These are phyloP conservation scores for Eulemur macaco DNA, from an alignment of 2,113 vertebrate species.

Conservation along the genomic window DNA sequence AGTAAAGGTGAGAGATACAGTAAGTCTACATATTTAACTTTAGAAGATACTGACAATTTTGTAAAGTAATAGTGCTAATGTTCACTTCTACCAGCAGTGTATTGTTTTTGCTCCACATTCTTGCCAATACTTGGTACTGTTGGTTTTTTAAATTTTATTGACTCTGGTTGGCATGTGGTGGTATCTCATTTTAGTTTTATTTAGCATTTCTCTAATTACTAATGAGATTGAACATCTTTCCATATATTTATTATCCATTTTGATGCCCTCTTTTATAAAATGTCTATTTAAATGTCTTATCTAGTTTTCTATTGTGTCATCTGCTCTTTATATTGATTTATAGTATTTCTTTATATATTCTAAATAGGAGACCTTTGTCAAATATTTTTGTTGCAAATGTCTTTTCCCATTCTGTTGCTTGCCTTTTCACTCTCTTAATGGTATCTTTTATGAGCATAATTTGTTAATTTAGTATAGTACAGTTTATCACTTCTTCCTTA, in stretches of 20 bases:
- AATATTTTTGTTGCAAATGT: not conserved
- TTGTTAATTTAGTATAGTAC: not conserved
- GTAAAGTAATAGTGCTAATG: not conserved
- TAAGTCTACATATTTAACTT: not conserved
- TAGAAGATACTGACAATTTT: not conserved
- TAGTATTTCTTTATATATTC: not conserved
- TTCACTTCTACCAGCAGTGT: not conserved
- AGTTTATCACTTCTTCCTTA: not conserved
- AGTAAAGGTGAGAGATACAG: not conserved
- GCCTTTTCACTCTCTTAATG: not conserved
- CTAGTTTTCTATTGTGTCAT: not conserved
- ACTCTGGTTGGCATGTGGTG: not conserved
- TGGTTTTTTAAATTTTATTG: not conserved
- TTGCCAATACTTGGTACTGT: not conserved
- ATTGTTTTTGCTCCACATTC: not conserved
- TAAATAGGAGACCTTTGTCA: not conserved
- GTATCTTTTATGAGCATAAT: not conserved
- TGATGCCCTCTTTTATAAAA: not conserved
- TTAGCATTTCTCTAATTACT: not conserved
- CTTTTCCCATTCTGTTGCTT: not conserved
- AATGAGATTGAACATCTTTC: not conserved
- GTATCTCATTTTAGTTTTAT: not conserved
- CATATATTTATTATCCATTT: not conserved
- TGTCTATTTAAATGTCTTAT: not conserved
- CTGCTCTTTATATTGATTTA: not conserved